Base-by-base conservation (phyloP, 92 coral and sea anemone genomes). In the Parazoanthus swiftii region DNA sequence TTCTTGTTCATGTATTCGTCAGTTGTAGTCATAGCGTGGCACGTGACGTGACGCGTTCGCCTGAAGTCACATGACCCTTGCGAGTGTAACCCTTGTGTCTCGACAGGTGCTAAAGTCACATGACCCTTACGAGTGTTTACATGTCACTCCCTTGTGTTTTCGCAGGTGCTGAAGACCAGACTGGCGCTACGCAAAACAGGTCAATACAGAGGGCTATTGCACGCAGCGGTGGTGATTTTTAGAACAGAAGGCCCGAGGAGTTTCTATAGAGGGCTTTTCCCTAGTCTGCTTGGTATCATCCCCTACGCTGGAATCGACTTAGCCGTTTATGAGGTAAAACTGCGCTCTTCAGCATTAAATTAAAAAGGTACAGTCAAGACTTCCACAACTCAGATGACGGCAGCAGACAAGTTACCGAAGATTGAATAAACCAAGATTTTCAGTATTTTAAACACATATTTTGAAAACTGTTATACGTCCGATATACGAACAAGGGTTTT, bases 281-380 rank as follows among this genome's bases (percentile, higher is more conserved):
- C 99, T 8, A 97, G 99, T 89, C 86, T 97, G 42, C 89, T 95
- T 54, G 99, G 99, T 36, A 97, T 97, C 14, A 97, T 97, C 50
- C 99, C 99, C 5, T 97, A 97, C 82, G 99, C 99, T 77, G 99
- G 99, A 20, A 97, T 97, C 79, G 99, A 97, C 81, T 91, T 97
- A 65, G 99, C 99, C 0, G 95, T 97, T 68, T 97, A 97, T 42
- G 99, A 97, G 95, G 99, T 94, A 89, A 72, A n/a, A 11, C 33
- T 81, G 26, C 15, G 36, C 14, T 35, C 25, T 50, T 74, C n/a
- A 46, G n/a, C 59, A 4, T n/a, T 15, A 8, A 48, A 4, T n/a
- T 15, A 8, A 48, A 74, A 0, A 48, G n/a, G 33, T 3, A 46
- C 11, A 6, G 29, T 35, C 26, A 7, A 10, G 67, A 42, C n/a